Evolutionary conservation across 2,797 vertebrate species (phyloP).

Genomic region (Furcifer pardalis): DNA sequence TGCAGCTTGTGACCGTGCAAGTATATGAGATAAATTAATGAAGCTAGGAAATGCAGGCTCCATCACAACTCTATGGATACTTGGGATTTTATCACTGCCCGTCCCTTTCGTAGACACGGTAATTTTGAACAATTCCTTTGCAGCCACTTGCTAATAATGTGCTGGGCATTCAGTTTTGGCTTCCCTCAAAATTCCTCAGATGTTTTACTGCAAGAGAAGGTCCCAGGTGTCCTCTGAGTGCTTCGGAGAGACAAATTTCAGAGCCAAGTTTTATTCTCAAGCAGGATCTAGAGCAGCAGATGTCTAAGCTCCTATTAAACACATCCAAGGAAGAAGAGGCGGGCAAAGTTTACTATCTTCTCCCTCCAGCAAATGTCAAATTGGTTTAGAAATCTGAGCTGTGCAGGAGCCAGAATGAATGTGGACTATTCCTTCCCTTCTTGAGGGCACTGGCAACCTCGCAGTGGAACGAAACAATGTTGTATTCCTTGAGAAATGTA

Average conservation of each 20-base stretch:
- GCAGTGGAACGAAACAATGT: neutral
- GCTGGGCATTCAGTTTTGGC: constrained; percentile 82
- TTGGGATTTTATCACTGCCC: constrained; percentile 82
- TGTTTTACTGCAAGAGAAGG: neutral
- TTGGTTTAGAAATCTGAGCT: neutral
- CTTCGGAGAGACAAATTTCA: neutral
- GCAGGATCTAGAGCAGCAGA: neutral
- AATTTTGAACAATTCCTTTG: constrained; percentile 42
- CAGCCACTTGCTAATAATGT: constrained; percentile 64
- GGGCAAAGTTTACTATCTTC: neutral
- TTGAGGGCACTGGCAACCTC: neutral
- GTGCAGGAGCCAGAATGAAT: neutral
- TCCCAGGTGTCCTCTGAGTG: neutral
- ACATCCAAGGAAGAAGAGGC: neutral
- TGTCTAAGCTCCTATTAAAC: constrained; percentile 2
- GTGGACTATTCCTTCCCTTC: neutral
- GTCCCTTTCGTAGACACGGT: constrained; percentile 88
- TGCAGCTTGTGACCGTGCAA: constrained; percentile 39
- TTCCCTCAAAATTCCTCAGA: neutral
- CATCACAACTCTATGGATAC: constrained; percentile 54
- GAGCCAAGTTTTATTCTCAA: neutral
- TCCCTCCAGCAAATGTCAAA: neutral
- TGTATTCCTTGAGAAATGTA: neutral
- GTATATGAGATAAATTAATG: constrained; percentile 21
- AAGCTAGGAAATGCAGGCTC: constrained; percentile 17